Conservation (phyloP, 1,140 invertebrate species). For the Papilio machaon region DNA sequence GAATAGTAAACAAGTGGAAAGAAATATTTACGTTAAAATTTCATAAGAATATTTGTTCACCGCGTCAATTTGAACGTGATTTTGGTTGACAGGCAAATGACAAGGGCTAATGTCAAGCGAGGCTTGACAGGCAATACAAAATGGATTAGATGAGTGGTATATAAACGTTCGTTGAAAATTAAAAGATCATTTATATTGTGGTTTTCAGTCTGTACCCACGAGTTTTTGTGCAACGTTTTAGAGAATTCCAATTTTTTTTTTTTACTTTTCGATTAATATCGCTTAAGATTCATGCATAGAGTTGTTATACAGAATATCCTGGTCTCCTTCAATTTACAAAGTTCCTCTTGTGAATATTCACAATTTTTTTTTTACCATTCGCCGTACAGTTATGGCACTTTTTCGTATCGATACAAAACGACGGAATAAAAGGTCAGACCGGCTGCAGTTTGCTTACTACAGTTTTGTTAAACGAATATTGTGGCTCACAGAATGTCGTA, state of each 20-base stretch:
- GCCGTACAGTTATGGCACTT: not conserved
- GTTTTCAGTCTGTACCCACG: not conserved
- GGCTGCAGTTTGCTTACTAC: not conserved
- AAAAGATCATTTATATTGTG: not conserved
- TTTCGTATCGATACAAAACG: not conserved
- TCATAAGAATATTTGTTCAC: not conserved
- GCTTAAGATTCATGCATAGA: not conserved
- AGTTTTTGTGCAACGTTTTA: not conserved
- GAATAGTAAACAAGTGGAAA: not conserved
- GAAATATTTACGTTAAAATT: not conserved
- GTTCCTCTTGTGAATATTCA: not conserved
- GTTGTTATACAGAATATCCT: not conserved
- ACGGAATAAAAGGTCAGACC: not conserved
- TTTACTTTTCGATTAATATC: not conserved
- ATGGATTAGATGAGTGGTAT: slow-evolving; percentile 27
- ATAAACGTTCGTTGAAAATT: slow-evolving; percentile 8
- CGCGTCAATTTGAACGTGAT: slow-evolving; percentile 17
- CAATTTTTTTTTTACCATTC: not conserved
- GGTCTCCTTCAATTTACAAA: not conserved
- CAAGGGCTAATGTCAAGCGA: slow-evolving; percentile 26
- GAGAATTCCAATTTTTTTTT: not conserved
- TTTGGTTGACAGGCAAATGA: slow-evolving; percentile 28
- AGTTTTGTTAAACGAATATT: slow-evolving; percentile 2
- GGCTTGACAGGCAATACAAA: slow-evolving; percentile 38
- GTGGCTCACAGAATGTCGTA: not conserved